Evolutionary conservation across 2,113 vertebrate genomes (phyloP).

Genomic region (Tychaedon coryphoeus): DNA sequence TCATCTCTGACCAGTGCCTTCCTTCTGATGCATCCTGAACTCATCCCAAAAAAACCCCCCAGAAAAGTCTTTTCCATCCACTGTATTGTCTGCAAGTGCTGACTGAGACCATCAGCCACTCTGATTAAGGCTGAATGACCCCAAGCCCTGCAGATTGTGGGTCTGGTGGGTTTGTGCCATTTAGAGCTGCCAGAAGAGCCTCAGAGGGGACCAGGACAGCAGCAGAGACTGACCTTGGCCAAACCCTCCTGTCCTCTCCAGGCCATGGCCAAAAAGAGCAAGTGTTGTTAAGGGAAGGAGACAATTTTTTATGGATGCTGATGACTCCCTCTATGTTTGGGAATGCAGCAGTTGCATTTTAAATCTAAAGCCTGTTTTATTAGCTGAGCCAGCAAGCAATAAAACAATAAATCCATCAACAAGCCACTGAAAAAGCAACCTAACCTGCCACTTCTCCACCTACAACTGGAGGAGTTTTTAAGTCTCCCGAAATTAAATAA

Average conservation of each 20-base stretch:
- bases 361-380: not conserved
- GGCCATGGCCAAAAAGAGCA: not conserved
- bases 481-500: not conserved
- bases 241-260: not conserved
- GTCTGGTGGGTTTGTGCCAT: not conserved
- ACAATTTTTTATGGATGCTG: not conserved
- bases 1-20: not conserved
- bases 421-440: not conserved
- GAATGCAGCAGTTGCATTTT: not conserved
- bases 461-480: not conserved
- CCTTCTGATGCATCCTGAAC: not conserved
- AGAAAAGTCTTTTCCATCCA: not conserved
- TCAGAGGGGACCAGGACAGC: not conserved
- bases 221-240: not conserved
- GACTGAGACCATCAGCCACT: not conserved
- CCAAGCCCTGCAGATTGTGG: not conserved
- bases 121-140: not conserved
- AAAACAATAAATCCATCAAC: not conserved
- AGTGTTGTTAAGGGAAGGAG: not conserved
- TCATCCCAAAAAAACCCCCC: fast-evolving
- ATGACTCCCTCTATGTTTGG: not conserved
- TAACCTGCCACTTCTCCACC: not conserved
- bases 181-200: not conserved
- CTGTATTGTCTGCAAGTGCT: not conserved
- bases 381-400: not conserved